Conservation (phyloP, 2,113 vertebrate species). For the Lophura nycthemera region DNA sequence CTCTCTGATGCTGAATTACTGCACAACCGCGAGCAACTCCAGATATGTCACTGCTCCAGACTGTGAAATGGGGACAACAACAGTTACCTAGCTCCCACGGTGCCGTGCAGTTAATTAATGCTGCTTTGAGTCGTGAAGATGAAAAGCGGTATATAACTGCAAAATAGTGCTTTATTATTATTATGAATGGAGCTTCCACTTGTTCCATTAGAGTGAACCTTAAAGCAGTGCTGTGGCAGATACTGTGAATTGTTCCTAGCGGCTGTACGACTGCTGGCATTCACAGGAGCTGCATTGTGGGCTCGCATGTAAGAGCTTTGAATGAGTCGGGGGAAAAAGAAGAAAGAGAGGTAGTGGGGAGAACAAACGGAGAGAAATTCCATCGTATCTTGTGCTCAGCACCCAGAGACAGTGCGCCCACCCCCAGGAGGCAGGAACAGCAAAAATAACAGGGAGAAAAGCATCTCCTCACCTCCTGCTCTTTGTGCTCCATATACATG, state of each 20-base stretch:
- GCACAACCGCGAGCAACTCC: neutral
- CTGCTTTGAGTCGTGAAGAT: constrained; percentile 50
- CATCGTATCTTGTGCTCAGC: neutral
- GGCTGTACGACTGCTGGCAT: neutral
- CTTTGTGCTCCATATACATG: neutral
- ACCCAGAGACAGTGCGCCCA: neutral
- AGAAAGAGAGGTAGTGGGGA: neutral
- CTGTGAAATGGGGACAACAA: neutral
- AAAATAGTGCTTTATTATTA: constrained; percentile 2
- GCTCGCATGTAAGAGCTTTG: neutral
- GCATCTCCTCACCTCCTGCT: neutral
- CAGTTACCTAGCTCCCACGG: neutral
- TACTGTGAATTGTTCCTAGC: neutral
- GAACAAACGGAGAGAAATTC: neutral
- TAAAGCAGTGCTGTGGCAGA: neutral
- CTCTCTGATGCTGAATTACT: neutral
- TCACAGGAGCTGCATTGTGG: neutral
- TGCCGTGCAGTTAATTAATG: constrained; percentile 29
- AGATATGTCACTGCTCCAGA: neutral
- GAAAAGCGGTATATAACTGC: neutral
- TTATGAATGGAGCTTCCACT: constrained; percentile 43
- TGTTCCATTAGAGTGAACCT: neutral
- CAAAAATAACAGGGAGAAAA: neutral
- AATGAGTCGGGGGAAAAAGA: neutral
- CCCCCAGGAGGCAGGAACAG: neutral